Evolutionary conservation across 2,888 invertebrate genomes (phyloP).

Genomic region (Diloba caeruleocephala): DNA sequence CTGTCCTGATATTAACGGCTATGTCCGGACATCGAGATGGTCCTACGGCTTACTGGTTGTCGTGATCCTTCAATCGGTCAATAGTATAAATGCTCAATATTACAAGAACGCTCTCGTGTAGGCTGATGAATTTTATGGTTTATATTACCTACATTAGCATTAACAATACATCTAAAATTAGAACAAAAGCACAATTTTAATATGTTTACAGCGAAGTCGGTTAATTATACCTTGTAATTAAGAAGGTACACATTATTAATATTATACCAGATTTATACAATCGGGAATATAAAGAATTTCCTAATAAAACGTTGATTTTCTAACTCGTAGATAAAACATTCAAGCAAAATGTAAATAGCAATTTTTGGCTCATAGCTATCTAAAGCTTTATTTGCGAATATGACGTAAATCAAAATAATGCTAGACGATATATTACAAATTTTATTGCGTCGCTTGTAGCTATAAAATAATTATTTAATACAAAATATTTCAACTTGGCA

Average conservation of each 20-base stretch:
- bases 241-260: no score
- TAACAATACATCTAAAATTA: conserved; percentile 26
- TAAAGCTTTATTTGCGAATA: conserved; percentile 15
- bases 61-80: conserved; percentile 4
- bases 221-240: conserved; percentile 18
- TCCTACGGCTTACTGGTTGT: conserved; percentile 7
- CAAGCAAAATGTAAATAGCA: conserved; percentile 2
- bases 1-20: conserved; percentile 10
- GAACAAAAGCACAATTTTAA: conserved; percentile 17
- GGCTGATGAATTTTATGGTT: conserved; percentile 12
- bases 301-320: no score
- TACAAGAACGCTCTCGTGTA: background rate
- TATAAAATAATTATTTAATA: conserved; percentile 1
- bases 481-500: background rate
- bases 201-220: conserved; percentile 16
- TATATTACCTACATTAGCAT: conserved; percentile 14
- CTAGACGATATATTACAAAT: conserved; percentile 7
- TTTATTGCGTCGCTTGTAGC: conserved; percentile 1
- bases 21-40: conserved; percentile 14
- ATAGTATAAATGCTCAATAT: conserved; percentile 10
- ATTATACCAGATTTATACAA: no score
- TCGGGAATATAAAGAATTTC: no score
- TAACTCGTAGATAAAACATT: no score
- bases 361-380: conserved; percentile 20
- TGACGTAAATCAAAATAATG: conserved; percentile 19